phyloP scores from a whole-genome alignment of 1,140 invertebrate species.

The Sitobion miscanthi region DNA sequence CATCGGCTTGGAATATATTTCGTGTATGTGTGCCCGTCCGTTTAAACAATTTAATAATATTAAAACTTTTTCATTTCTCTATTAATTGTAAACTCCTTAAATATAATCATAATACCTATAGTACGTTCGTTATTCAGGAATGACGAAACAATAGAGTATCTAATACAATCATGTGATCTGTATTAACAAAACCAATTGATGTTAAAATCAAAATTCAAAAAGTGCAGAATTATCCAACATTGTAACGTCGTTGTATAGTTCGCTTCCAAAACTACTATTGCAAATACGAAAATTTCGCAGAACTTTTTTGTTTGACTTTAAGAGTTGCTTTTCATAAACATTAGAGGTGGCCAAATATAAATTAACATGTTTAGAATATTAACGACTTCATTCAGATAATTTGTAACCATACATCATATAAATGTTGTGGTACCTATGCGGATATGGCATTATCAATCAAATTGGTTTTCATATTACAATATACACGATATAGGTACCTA shows the following conservation, averaged over 20 bases:
- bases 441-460: neutral
- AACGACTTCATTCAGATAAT: neutral
- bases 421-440: neutral
- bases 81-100: neutral
- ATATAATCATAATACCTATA: neutral
- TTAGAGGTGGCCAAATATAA: neutral
- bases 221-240: neutral
- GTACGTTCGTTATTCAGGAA: neutral
- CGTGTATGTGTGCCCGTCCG: neutral
- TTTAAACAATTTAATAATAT: neutral
- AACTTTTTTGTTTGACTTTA: neutral
- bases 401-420: neutral
- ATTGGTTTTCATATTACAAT: neutral
- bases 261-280: neutral
- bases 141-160: neutral
- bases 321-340: conserved; percentile 4
- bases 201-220: neutral
- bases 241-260: neutral
- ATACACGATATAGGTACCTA: too few relatives aligned
- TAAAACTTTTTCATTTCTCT: neutral
- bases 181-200: neutral
- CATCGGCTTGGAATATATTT: neutral
- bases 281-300: neutral
- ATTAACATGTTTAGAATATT: neutral
- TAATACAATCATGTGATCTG: neutral